phyloP scores from a whole-genome alignment of 2,888 invertebrate genomes.

The Bursaphelenchus okinawaensis region DNA sequence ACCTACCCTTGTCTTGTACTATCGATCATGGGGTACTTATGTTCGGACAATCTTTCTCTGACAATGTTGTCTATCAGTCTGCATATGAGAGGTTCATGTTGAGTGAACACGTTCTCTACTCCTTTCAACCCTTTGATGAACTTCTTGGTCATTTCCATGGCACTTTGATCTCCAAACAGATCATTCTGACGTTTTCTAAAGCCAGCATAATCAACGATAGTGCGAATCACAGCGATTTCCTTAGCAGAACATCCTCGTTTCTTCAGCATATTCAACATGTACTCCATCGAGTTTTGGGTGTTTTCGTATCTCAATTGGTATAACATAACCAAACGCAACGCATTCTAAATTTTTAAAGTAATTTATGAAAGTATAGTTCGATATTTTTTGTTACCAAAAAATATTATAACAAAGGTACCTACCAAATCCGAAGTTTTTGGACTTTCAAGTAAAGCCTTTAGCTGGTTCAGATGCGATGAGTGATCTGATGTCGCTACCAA shows the following conservation, averaged over 20 bases:
- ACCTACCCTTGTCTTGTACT: slow-evolving; percentile 12
- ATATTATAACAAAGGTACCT: not conserved
- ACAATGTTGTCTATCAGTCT: slow-evolving; percentile 82
- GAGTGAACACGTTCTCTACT: slow-evolving; percentile 97
- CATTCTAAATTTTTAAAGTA: slow-evolving; percentile 62
- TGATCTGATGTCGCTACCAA: slow-evolving; percentile 69
- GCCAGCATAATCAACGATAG: slow-evolving; percentile 65
- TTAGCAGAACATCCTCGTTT: slow-evolving; percentile 68
- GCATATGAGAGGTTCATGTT: slow-evolving; percentile 85
- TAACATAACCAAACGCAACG: slow-evolving; percentile 78
- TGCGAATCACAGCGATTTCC: slow-evolving; percentile 29
- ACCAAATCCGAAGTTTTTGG: slow-evolving; percentile 61
- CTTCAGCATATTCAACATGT: slow-evolving; percentile 71
- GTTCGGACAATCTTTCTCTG: slow-evolving; percentile 79
- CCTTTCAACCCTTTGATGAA: slow-evolving; percentile 72
- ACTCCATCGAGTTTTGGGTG: slow-evolving; percentile 77
- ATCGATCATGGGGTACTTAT: slow-evolving; percentile 25
- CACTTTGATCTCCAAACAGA: slow-evolving; percentile 75
- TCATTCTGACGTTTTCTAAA: slow-evolving; percentile 74
- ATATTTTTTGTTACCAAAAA: not conserved
- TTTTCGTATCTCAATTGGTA: slow-evolving; percentile 90
- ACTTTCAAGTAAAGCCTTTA: slow-evolving; percentile 73
- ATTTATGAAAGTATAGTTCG: not conserved
- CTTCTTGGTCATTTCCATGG: slow-evolving; percentile 83
- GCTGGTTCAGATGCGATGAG: slow-evolving; percentile 64